Conservation (phyloP, 1,140 invertebrate species). For the Neomicropteryx cornuta region DNA sequence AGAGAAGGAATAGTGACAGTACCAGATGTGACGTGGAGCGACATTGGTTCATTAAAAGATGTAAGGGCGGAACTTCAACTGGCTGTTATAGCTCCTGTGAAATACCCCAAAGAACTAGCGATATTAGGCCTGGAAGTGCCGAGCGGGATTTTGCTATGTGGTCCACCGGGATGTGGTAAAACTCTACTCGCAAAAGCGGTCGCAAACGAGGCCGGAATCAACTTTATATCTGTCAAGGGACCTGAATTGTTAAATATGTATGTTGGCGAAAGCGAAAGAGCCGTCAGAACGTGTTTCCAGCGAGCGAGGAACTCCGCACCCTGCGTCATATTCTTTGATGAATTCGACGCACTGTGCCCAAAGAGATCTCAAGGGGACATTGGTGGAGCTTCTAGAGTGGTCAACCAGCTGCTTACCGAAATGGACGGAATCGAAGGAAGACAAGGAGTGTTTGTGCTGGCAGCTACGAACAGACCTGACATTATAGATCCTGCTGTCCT, state of each 20-base stretch:
- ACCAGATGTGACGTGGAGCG: conserved; percentile 94
- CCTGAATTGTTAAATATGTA: conserved; percentile 97
- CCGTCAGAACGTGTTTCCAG: conserved; percentile 89
- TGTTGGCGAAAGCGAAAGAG: conserved; percentile 96
- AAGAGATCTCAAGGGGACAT: conserved; percentile 67
- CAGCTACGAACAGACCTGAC: conserved; percentile 93
- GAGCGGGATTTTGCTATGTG: conserved; percentile 83
- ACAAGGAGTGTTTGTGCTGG: conserved; percentile 88
- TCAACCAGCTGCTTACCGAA: conserved; percentile 96
- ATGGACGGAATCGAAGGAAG: conserved; percentile 94
- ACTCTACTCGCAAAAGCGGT: conserved; percentile 88
- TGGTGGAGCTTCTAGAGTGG: conserved; percentile 68
- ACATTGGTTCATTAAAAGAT: conserved; percentile 85
- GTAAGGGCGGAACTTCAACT: conserved; percentile 84
- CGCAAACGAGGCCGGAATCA: conserved; percentile 92
- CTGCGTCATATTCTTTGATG: conserved; percentile 99
- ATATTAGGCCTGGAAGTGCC: conserved; percentile 66
- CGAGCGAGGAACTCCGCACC: conserved; percentile 89
- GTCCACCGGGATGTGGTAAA: conserved; percentile 92
- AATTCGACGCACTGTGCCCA: conserved; percentile 94
- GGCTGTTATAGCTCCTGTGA: conserved; percentile 86
- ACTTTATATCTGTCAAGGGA: conserved; percentile 96
- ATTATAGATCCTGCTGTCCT: conserved; percentile 95
- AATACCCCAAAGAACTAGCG: conserved; percentile 69
- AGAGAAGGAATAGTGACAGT: conserved; percentile 96